Evolutionary conservation across 1,140 invertebrate genomes (phyloP).

Genomic region (Drosophila simulans): DNA sequence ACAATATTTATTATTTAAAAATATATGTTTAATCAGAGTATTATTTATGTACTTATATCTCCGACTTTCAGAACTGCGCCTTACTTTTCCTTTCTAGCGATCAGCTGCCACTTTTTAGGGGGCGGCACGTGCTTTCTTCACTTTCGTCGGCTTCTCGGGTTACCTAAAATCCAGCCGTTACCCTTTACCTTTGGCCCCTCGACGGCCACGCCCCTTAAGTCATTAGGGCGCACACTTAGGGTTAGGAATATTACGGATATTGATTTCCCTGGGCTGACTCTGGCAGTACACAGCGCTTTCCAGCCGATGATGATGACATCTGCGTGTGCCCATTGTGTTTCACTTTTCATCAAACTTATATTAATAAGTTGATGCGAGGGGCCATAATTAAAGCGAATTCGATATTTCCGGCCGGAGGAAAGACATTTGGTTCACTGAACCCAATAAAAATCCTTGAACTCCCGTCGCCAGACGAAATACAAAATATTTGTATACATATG

Average conservation of each 20-base stretch:
- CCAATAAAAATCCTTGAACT: slow-evolving; percentile 76
- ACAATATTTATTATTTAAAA: no score
- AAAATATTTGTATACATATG: slow-evolving; percentile 70
- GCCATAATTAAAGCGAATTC: slow-evolving; percentile 78
- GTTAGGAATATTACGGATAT: slow-evolving; percentile 60
- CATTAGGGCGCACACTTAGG: slow-evolving; percentile 73
- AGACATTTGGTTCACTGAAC: slow-evolving; percentile 71
- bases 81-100: slow-evolving; percentile 52
- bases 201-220: slow-evolving; percentile 58
- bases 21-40: no score
- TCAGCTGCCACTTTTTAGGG: slow-evolving; percentile 47
- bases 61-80: slow-evolving; percentile 6
- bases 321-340: slow-evolving; percentile 68
- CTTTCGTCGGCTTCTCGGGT: slow-evolving; percentile 64
- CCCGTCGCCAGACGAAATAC: slow-evolving; percentile 67
- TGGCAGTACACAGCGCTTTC: slow-evolving; percentile 23
- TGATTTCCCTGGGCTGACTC: slow-evolving; percentile 51
- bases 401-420: slow-evolving; percentile 72
- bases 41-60: no score
- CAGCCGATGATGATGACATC: slow-evolving; percentile 50
- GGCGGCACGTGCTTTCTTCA: slow-evolving; percentile 73
- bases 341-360: slow-evolving; percentile 82
- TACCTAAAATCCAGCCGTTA: slow-evolving; percentile 37
- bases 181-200: slow-evolving; percentile 17
- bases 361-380: slow-evolving; percentile 66